Evolutionary conservation across 2,797 vertebrate genomes (phyloP), one percentile per base, ranked within the genome.

Genomic region (Hemitrygon akajei): DNA sequence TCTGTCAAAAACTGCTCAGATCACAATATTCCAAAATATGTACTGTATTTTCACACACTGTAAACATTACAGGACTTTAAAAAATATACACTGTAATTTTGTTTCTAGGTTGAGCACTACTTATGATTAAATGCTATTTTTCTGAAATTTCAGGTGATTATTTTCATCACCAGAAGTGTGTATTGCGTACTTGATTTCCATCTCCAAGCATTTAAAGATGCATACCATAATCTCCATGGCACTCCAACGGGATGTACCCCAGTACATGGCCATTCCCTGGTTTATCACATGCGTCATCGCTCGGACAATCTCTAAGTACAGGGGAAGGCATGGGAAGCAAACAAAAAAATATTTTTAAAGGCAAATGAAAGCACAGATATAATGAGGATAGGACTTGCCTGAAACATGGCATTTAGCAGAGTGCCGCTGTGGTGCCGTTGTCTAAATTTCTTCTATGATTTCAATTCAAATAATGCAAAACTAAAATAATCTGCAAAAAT

Each of bases 211-310:
- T 56, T 30, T 47, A 75, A 60, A 93, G 73, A 58, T 76, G 22
- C 0, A 95, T 96, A 99, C 99, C 99, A 99, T 99, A 95, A 99
- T 99, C 96, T 99, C 99, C 98, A 99, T 99, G 2, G 98, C 98
- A 0, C 98, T 99, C 99, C 99, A 99, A 93, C 99, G 97, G 0
- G 99, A 99, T 0, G 99, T 99, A 7, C 99, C 99, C 99, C 99
- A 99, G 96, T 99, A 99, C 99, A 99, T 99, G 0, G 98, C 97
- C 99, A 99, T 99, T 56, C 99, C 99, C 94, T 99, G 99, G 95
- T 99, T 99, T 94, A 99, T 99, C 63, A 99, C 98, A 0, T 99
- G 98, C 0, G 98, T 99, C 99, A 99, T 99, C 0, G 99, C 99
- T 27, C 99, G 97, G 82, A 99, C 99, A 0, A 99, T 99, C 95